These are phyloP conservation scores for Diabrotica virgifera DNA, from an alignment of 1,140 invertebrate species.

Conservation along the genomic window DNA sequence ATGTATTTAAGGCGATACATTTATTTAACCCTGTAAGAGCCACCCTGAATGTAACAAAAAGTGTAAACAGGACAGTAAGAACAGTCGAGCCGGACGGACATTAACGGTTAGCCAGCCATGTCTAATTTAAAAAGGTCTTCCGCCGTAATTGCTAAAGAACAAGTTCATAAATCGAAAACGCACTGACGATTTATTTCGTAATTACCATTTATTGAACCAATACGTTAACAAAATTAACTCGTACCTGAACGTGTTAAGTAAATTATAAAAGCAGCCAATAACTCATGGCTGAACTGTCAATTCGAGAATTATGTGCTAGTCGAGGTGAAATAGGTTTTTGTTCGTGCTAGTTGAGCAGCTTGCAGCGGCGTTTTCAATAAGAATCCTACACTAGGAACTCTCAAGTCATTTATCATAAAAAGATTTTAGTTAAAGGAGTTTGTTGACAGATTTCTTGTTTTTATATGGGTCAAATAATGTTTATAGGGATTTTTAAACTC, in stretches of 20 bases:
- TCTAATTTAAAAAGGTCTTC: slow-evolving; percentile 16
- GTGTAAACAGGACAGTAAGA: not conserved
- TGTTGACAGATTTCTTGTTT: no score
- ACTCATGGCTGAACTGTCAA: slow-evolving; percentile 17
- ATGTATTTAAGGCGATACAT: no score
- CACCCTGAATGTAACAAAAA: not conserved
- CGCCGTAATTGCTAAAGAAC: slow-evolving; percentile 13
- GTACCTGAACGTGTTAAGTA: slow-evolving; percentile 19
- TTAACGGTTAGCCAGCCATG: slow-evolving; percentile 9
- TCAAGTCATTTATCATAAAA: no score
- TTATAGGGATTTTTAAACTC: no score
- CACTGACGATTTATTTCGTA: slow-evolving; percentile 22
- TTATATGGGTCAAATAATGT: no score
- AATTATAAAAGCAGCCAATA: slow-evolving; percentile 18
- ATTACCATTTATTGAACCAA: slow-evolving; percentile 22
- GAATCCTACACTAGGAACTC: no score
- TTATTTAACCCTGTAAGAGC: no score
- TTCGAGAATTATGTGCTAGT: slow-evolving; percentile 18
- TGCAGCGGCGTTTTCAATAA: no score
- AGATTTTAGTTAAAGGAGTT: no score
- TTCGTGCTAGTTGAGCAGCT: no score
- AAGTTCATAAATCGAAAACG: slow-evolving; percentile 15
- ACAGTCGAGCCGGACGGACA: not conserved
- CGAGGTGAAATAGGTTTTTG: slow-evolving; percentile 16
- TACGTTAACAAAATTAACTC: slow-evolving; percentile 22